Evolutionary conservation across 1,140 invertebrate genomes (phyloP).

Genomic region (Phocides pigmalion): DNA sequence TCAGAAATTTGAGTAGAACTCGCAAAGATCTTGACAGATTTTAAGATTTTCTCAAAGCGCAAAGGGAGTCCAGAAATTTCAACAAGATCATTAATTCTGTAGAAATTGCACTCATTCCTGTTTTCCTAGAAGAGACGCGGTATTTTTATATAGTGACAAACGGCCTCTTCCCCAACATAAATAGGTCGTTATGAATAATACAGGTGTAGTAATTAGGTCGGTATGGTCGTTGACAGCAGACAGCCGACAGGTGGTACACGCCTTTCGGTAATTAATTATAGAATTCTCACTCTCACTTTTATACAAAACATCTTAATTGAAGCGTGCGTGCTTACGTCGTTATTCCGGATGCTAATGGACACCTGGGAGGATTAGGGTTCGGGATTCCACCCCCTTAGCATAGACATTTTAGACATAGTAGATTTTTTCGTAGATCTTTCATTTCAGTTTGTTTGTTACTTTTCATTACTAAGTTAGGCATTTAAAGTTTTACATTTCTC

Average conservation of each 20-base stretch:
- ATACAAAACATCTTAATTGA: background rate
- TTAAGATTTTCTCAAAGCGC: background rate
- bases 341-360: background rate
- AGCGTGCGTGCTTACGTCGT: background rate
- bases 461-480: too few species aligned
- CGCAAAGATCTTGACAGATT: too few species aligned
- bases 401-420: too few species aligned
- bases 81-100: background rate
- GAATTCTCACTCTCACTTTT: conserved; percentile 25
- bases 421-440: too few species aligned
- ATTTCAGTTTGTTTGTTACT: too few species aligned
- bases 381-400: too few species aligned
- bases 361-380: too few species aligned
- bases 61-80: conserved; percentile 2
- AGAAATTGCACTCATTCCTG: background rate
- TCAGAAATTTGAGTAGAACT: too few species aligned
- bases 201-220: conserved; percentile 34
- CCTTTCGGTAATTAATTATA: conserved; percentile 30
- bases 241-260: conserved; percentile 20
- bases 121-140: conserved; percentile 21
- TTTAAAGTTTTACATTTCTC: too few species aligned
- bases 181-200: conserved; percentile 32
- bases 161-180: conserved; percentile 19
- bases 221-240: conserved; percentile 12
- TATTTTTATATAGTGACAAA: conserved; percentile 31